Evolutionary conservation across 2,888 invertebrate genomes (phyloP).

Genomic region (Leptopterna dolabrata): DNA sequence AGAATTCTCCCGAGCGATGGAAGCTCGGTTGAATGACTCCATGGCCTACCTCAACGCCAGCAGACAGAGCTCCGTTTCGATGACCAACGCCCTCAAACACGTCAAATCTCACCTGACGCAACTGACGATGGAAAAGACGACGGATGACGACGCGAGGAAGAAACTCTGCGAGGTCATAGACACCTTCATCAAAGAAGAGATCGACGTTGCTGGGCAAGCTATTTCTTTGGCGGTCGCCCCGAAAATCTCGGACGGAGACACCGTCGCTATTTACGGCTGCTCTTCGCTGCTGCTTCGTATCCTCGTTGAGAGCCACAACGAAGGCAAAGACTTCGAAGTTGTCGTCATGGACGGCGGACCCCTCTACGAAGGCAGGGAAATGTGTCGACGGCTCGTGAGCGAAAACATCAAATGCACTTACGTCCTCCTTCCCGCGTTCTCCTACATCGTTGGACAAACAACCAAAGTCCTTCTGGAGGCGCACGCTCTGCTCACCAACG

Average conservation of each 20-base stretch:
- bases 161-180: constrained; percentile 78
- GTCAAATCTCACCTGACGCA: constrained; percentile 79
- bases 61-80: constrained; percentile 87
- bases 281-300: constrained; percentile 62
- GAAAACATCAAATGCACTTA: constrained; percentile 82
- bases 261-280: constrained; percentile 87
- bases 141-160: constrained; percentile 79
- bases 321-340: constrained; percentile 79
- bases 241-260: constrained; percentile 87
- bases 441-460: constrained; percentile 82
- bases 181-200: constrained; percentile 82
- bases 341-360: constrained; percentile 87
- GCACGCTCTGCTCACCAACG: constrained; percentile 89
- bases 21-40: constrained; percentile 77
- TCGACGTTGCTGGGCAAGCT: constrained; percentile 85
- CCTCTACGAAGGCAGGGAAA: constrained; percentile 78
- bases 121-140: constrained; percentile 73
- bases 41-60: constrained; percentile 80
- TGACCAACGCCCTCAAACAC: constrained; percentile 88
- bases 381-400: constrained; percentile 78
- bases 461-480: constrained; percentile 91
- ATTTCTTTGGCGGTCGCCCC: constrained; percentile 83
- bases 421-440: constrained; percentile 82
- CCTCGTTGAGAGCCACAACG: constrained; percentile 60
- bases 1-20: constrained; percentile 87